Percentiles rank a stretch among this genome's conserved stretches.
phyloP scores from a whole-genome alignment of 2,888 invertebrate species.

The Paralinhomoeus sp. region DNA sequence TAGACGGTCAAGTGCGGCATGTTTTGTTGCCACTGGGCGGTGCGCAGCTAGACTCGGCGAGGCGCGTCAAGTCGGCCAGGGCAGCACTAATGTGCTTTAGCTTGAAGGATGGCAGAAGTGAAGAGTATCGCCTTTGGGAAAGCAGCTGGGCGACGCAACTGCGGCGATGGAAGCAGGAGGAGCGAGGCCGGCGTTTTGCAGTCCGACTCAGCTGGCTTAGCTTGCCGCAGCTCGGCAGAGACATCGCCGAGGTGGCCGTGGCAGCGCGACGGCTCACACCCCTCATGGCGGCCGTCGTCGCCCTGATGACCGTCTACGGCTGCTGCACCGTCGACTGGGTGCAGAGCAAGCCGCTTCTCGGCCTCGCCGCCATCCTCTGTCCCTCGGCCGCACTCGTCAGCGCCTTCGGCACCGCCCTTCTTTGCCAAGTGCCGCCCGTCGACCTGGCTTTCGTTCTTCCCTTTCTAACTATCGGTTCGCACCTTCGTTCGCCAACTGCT shows the following conservation, averaged over 20 bases:
- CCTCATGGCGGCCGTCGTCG: constrained; percentile 46
- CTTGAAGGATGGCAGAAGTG: too few species aligned
- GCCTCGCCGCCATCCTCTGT: constrained; percentile 51
- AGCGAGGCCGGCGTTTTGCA: too few species aligned
- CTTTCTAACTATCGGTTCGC: constrained; percentile 73
- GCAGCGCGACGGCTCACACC: not conserved
- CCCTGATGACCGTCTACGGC: constrained; percentile 48
- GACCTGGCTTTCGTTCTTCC: constrained; percentile 46
- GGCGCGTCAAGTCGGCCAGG: too few species aligned
- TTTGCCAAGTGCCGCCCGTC: not conserved
- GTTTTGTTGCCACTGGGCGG: not conserved
- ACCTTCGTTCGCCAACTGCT: too few species aligned
- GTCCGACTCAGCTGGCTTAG: not conserved
- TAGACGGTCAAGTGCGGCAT: too few species aligned
- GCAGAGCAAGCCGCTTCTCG: constrained; percentile 65
- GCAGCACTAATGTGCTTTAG: too few species aligned
- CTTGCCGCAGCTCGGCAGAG: not conserved
- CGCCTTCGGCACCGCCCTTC: not conserved
- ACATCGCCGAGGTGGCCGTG: not conserved
- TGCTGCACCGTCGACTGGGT: constrained; percentile 87
- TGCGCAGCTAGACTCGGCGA: too few species aligned
- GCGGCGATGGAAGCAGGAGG: too few species aligned
- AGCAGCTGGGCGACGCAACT: too few species aligned
- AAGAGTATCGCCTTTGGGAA: too few species aligned
- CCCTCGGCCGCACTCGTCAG: constrained; percentile 5